These are phyloP conservation scores for Pluvianellus socialis DNA, from an alignment of 2,113 vertebrate genomes.

Conservation along the genomic window DNA sequence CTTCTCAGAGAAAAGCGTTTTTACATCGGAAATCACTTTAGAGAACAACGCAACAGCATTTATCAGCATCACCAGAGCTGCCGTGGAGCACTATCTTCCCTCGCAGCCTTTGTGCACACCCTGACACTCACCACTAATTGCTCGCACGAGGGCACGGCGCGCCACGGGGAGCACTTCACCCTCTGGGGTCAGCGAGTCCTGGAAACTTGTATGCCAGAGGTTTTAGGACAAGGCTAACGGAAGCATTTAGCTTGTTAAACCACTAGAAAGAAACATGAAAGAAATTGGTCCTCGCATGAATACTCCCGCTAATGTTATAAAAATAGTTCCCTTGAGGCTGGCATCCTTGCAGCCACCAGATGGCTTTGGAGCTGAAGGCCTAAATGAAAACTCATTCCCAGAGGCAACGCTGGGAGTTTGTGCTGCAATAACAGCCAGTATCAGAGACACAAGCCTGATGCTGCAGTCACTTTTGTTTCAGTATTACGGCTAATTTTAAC, in stretches of 20 bases:
- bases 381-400: neutral
- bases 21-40: accelerated
- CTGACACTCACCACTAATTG: accelerated
- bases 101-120: neutral
- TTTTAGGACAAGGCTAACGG: neutral
- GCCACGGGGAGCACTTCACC: neutral
- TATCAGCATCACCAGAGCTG: neutral
- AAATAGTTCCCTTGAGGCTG: neutral
- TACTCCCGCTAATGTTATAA: neutral
- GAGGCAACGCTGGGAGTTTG: neutral
- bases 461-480: neutral
- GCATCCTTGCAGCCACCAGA: neutral
- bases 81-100: neutral
- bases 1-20: neutral
- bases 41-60: neutral
- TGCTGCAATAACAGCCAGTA: neutral
- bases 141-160: accelerated
- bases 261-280: neutral
- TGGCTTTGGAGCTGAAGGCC: neutral
- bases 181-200: accelerated
- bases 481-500: neutral
- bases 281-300: neutral
- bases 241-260: neutral
- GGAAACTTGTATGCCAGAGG: neutral
- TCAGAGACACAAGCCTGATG: neutral